Conservation (phyloP, 2,113 vertebrate species). For the Lophius piscatorius region DNA sequence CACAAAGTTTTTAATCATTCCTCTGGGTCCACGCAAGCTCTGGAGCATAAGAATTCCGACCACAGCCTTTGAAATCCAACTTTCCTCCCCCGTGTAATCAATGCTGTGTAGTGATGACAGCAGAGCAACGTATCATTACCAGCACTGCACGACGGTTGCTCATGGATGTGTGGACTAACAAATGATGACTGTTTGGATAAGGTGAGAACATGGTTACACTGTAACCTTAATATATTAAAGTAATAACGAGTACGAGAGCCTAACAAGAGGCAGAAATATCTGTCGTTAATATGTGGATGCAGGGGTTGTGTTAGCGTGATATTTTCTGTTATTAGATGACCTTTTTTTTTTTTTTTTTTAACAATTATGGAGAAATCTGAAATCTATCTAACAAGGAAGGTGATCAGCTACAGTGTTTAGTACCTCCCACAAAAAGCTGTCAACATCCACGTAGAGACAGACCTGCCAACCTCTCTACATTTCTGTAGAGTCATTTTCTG, state of each 20-base stretch:
- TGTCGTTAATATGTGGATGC: conserved; percentile 40
- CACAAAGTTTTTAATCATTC: conserved; percentile 47
- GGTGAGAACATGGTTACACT: conserved; percentile 24
- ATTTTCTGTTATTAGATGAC: no score
- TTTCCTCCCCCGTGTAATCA: conserved; percentile 14
- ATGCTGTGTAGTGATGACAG: conserved; percentile 29
- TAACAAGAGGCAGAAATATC: conserved; percentile 4
- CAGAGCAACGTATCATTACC: conserved; percentile 9
- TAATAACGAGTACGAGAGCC: conserved; percentile 3
- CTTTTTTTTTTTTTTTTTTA: no score
- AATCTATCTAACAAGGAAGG: no score
- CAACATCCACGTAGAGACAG: no score
- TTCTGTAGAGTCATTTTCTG: no score
- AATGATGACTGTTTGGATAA: conserved; percentile 23
- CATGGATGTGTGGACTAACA: conserved; percentile 12
- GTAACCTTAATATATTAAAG: conserved; percentile 1
- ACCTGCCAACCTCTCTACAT: no score
- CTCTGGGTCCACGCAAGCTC: conserved; percentile 19
- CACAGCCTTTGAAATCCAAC: conserved; percentile 41
- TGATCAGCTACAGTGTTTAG: no score
- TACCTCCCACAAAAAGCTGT: no score
- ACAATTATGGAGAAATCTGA: no score
- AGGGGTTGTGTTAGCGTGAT: no score
- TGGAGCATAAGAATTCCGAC: conserved; percentile 34
- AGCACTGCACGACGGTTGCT: neutral